Percentiles rank a stretch among this genome's conserved stretches.
Conservation (phyloP, 2,888 invertebrate species). For the Hydrotaea diabolus region DNA sequence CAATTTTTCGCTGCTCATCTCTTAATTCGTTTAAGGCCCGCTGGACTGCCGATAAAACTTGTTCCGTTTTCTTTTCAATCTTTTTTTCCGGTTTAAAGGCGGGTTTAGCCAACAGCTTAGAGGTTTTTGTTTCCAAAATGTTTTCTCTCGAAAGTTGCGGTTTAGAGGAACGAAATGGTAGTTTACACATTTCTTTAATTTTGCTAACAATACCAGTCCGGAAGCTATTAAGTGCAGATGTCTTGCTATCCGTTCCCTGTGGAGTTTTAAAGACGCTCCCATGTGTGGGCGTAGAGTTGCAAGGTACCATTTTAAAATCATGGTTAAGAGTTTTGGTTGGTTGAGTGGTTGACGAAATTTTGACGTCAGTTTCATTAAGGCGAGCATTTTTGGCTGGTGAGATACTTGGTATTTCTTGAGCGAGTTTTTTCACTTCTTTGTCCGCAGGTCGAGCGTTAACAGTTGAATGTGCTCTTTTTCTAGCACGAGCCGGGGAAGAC, state of each 20-base stretch:
- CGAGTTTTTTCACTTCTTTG: not conserved
- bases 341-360: not conserved
- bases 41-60: not conserved
- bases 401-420: not conserved
- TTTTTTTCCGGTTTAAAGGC: conserved; percentile 24
- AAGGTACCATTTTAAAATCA: not conserved
- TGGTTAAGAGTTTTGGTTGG: not conserved
- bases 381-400: not conserved
- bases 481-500: not conserved
- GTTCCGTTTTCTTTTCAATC: not conserved
- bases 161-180: conserved; percentile 53
- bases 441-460: not conserved
- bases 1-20: conserved; percentile 28
- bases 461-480: not conserved
- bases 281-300: not conserved
- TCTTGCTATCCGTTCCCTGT: not conserved
- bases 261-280: not conserved
- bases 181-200: conserved; percentile 67
- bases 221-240: conserved; percentile 28
- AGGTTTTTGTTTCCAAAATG: conserved; percentile 41
- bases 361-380: not conserved
- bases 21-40: conserved; percentile 21
- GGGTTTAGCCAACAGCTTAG: not conserved
- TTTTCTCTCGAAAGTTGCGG: not conserved
- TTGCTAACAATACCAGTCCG: conserved; percentile 64